phyloP scores from a whole-genome alignment of 2,113 vertebrate genomes.

The Psilopsiagon aurifrons region DNA sequence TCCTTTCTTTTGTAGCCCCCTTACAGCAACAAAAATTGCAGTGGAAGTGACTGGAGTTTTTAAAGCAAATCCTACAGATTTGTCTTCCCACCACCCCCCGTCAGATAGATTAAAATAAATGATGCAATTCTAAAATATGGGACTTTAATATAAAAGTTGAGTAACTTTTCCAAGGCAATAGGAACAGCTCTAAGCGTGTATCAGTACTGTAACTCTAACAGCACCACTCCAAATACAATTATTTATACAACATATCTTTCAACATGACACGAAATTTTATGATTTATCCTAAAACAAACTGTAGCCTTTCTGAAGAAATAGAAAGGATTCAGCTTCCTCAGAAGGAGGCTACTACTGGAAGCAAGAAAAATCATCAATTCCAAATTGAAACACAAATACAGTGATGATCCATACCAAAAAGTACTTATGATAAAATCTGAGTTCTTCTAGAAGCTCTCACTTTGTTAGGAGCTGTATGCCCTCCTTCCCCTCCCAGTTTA shows the following conservation, averaged over 20 bases:
- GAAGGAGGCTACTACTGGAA: neutral
- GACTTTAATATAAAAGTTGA: constrained; percentile 18
- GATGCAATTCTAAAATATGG: constrained; percentile 44
- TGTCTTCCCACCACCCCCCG: neutral
- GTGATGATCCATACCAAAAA: neutral
- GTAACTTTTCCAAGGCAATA: constrained; percentile 17
- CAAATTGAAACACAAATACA: neutral
- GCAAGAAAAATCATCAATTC: neutral
- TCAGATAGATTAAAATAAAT: constrained; percentile 61
- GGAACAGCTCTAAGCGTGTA: neutral
- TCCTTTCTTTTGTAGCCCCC: neutral
- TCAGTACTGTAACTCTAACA: neutral
- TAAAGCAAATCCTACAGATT: neutral
- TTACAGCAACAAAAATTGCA: neutral
- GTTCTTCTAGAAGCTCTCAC: neutral
- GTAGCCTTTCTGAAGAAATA: neutral
- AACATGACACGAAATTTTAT: neutral
- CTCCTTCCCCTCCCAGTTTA: neutral
- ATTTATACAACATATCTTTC: neutral
- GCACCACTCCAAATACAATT: neutral
- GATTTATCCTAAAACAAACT: neutral
- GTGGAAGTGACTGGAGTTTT: neutral
- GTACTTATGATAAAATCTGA: neutral
- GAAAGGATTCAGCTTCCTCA: neutral
- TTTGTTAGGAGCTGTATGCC: neutral